These are phyloP conservation scores for Bursaphelenchus okinawaensis DNA, from an alignment of 2,888 invertebrate genomes.

Conservation along the genomic window DNA sequence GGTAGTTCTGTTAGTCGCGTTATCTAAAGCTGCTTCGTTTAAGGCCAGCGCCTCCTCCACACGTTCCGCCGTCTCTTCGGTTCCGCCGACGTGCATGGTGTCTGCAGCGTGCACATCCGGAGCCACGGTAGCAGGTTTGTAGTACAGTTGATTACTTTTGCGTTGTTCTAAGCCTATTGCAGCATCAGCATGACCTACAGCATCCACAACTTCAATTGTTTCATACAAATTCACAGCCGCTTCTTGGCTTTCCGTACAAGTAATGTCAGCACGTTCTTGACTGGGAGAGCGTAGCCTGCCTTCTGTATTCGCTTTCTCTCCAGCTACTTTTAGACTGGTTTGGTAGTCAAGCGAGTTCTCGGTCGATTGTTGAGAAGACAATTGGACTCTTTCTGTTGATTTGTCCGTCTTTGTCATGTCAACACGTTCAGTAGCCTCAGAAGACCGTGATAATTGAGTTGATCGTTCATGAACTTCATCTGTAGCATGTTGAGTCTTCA, in stretches of 20 bases:
- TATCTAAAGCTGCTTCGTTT: neutral
- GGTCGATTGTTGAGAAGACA: neutral
- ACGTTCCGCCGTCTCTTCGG: neutral
- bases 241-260: neutral
- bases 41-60: slow-evolving; percentile 6
- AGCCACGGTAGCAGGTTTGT: neutral
- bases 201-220: neutral
- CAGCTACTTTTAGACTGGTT: slow-evolving; percentile 7
- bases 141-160: neutral
- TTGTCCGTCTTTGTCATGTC: neutral
- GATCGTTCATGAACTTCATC: neutral
- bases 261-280: neutral
- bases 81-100: neutral
- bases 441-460: neutral
- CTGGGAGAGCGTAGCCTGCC: neutral
- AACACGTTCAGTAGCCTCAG: neutral
- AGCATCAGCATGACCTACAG: neutral
- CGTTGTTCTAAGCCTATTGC: neutral
- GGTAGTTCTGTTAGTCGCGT: neutral
- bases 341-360: neutral
- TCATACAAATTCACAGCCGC: neutral
- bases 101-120: no score
- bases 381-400: neutral
- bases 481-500: neutral
- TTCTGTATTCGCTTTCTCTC: slow-evolving; percentile 3